These are phyloP conservation scores for Drosophila subquinaria DNA, from an alignment of 2,888 invertebrate genomes.

Conservation along the genomic window DNA sequence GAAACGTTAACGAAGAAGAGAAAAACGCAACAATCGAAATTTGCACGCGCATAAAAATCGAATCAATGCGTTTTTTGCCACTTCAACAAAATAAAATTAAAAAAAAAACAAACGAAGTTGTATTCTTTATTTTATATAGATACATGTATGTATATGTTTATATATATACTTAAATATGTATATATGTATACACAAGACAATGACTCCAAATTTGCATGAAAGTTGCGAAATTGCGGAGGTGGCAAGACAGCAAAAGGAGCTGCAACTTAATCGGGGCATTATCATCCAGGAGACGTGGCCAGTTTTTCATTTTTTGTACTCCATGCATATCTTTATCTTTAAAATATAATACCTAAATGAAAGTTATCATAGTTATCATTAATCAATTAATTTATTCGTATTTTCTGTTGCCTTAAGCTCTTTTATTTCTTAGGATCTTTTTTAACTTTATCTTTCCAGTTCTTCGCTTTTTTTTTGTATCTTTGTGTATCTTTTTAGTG, in stretches of 20 bases:
- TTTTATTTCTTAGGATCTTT: background rate
- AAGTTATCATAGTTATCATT: background rate
- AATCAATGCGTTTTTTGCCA: constrained; percentile 60
- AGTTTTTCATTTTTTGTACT: background rate
- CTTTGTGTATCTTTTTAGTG: too few species aligned
- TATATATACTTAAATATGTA: constrained; percentile 18
- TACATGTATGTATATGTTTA: constrained; percentile 6
- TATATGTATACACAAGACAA: constrained; percentile 30
- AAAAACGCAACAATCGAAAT: constrained; percentile 25
- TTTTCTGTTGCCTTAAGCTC: background rate
- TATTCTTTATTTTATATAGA: constrained; percentile 20
- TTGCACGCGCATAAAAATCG: constrained; percentile 53
- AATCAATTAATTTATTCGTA: background rate
- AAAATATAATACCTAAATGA: background rate
- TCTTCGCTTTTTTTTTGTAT: too few species aligned
- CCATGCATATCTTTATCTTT: background rate
- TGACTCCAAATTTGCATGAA: constrained; percentile 45
- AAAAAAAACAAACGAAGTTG: constrained; percentile 27
- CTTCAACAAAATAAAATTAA: constrained; percentile 36
- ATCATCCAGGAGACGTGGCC: constrained; percentile 7
- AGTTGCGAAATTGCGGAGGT: constrained; percentile 31
- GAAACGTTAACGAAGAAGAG: background rate
- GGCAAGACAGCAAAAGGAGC: constrained; percentile 20
- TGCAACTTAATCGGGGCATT: constrained; percentile 26
- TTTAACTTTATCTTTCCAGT: background rate